These are phyloP conservation scores for Bolinopsis microptera DNA, from an alignment of 37 sponge, comb jelly and placozoan genomes.

Conservation along the genomic window DNA sequence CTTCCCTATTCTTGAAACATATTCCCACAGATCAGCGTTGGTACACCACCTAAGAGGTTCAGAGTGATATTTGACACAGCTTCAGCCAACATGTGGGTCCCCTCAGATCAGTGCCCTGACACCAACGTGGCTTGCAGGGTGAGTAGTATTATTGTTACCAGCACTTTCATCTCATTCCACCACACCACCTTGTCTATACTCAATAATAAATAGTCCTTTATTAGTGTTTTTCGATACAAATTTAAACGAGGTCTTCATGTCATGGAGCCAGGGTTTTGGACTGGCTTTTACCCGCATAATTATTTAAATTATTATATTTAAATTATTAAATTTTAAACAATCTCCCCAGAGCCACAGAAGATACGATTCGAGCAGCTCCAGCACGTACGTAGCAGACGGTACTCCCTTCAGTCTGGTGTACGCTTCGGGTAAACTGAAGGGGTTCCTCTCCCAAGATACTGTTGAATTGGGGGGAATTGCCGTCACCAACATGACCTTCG, in stretches of 20 bases:
- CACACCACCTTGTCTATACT: too few species aligned
- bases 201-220: too few species aligned
- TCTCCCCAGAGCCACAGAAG: background rate
- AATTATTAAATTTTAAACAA: too few species aligned
- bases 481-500: background rate
- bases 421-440: background rate
- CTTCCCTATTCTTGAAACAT: too few species aligned
- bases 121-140: conserved; percentile 4
- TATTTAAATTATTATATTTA: too few species aligned
- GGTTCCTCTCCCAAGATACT: background rate
- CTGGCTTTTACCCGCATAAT: too few species aligned
- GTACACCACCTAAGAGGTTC: background rate
- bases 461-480: background rate
- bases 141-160: background rate
- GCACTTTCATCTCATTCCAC: too few species aligned
- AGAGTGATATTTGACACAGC: conserved; percentile 23
- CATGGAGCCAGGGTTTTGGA: too few species aligned
- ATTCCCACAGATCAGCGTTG: background rate
- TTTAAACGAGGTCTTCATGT: too few species aligned
- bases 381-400: background rate
- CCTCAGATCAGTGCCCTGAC: background rate
- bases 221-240: too few species aligned
- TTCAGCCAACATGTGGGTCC: background rate
- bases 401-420: conserved; percentile 4
- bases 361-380: background rate